Conservation (phyloP, 2,888 invertebrate species). For the Pyrrhosoma nymphula region DNA sequence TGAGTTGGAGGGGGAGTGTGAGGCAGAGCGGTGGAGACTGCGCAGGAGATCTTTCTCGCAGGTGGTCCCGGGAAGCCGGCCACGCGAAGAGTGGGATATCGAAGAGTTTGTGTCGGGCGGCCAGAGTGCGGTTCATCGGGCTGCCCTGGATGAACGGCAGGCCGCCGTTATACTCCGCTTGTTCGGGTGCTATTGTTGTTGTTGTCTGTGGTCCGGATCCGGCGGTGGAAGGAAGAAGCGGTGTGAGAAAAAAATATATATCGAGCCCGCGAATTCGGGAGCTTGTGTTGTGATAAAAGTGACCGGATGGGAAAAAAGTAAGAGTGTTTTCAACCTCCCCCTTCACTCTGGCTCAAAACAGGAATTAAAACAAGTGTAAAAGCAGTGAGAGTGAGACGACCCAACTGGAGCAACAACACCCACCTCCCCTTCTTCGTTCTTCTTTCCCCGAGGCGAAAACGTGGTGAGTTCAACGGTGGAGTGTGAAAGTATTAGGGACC, state of each 20-base stretch:
- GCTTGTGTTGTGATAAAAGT: slow-evolving; percentile 21
- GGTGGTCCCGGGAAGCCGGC: slow-evolving; percentile 61
- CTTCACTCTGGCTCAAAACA: not conserved
- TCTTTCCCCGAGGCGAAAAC: slow-evolving; percentile 34
- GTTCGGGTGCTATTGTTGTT: slow-evolving; percentile 21
- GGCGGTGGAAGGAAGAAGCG: not conserved
- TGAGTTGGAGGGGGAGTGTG: not conserved
- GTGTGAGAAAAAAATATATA: slow-evolving; percentile 2
- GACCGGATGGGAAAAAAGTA: slow-evolving; percentile 52
- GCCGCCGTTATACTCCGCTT: slow-evolving; percentile 9
- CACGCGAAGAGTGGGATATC: slow-evolving; percentile 6
- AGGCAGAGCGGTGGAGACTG: not conserved
- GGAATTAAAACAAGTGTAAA: slow-evolving; percentile 39
- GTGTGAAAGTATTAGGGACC: slow-evolving; percentile 51
- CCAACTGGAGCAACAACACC: not conserved
- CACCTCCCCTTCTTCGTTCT: not conserved
- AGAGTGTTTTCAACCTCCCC: slow-evolving; percentile 39
- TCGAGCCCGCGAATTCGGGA: slow-evolving; percentile 34
- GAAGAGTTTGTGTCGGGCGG: not conserved
- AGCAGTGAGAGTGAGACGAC: slow-evolving; percentile 46
- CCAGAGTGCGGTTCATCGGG: not conserved
- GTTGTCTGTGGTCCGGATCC: slow-evolving; percentile 65
- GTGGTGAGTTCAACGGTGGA: slow-evolving; percentile 62
- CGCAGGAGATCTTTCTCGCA: slow-evolving; percentile 61
- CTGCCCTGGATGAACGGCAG: not conserved